A percentile compares a stretch with the other conserved stretches of the same genome.
These are phyloP conservation scores for Phortica magna DNA, from an alignment of 2,888 invertebrate species.

Conservation along the genomic window DNA sequence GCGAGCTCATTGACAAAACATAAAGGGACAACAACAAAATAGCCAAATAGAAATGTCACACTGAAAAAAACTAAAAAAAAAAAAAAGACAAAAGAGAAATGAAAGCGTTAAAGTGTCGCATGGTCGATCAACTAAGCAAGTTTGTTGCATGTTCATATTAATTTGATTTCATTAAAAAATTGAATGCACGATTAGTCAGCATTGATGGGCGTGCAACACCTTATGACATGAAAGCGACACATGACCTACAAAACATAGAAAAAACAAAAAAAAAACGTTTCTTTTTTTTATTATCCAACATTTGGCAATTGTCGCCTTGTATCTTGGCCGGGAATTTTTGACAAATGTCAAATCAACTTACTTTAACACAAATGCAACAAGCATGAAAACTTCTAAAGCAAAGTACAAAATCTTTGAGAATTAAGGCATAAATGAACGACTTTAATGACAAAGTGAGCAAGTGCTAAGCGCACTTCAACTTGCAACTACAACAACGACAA, in stretches of 20 bases:
- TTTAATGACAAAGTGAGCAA: too few species aligned
- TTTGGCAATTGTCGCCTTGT: not conserved
- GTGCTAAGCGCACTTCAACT: not conserved
- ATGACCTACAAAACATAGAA: not conserved
- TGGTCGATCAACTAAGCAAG: not conserved
- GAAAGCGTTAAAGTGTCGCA: not conserved
- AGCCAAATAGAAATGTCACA: conserved; percentile 12
- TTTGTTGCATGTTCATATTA: conserved; percentile 53
- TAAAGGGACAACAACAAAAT: not conserved
- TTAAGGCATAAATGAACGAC: conserved; percentile 48
- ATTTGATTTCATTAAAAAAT: conserved; percentile 68
- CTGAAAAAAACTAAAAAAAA: not conserved
- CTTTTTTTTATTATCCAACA: not conserved
- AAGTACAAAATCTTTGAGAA: conserved; percentile 62
- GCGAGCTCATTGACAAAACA: not conserved
- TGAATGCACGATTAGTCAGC: conserved; percentile 70
- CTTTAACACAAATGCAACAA: conserved; percentile 42
- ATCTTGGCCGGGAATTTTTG: conserved; percentile 49
- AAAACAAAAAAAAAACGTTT: not conserved
- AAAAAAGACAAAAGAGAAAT: conserved; percentile 11
- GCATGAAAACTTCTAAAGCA: conserved; percentile 42
- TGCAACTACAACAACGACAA: conserved; percentile 8
- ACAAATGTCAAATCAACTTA: conserved; percentile 58
- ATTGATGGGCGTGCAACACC: conserved; percentile 10
- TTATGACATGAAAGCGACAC: not conserved